Conservation (phyloP, 2,113 vertebrate species). For the Gasterosteus nipponicus region DNA sequence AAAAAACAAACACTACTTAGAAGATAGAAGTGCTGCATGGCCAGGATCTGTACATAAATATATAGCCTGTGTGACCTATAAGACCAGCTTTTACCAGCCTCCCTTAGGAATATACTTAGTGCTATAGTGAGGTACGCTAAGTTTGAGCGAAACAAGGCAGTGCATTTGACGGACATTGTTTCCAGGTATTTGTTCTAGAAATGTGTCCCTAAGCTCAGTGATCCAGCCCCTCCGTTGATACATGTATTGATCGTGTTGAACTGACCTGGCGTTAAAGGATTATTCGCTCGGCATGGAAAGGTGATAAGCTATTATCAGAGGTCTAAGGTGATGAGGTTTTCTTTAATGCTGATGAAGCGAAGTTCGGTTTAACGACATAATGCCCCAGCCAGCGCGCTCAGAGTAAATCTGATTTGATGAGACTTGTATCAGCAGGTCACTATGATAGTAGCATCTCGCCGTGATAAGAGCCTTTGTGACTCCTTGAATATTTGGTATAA, state of each 20-base stretch:
- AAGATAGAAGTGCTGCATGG: not conserved
- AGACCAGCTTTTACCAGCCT: not conserved
- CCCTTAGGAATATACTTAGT: not conserved
- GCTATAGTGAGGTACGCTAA: not conserved
- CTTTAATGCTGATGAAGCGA: conserved; percentile 9
- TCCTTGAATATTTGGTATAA: not conserved
- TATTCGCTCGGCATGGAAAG: conserved; percentile 6
- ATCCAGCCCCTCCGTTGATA: not conserved
- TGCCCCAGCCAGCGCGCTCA: not conserved
- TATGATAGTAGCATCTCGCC: not conserved
- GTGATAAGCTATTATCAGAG: not conserved
- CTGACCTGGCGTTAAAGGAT: conserved; percentile 1
- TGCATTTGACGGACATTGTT: not conserved
- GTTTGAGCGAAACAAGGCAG: not conserved
- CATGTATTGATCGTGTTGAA: not conserved
- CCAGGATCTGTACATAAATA: not conserved
- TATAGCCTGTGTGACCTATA: not conserved
- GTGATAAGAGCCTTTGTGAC: not conserved
- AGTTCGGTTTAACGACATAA: conserved; percentile 20
- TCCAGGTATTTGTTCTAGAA: not conserved
- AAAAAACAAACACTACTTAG: not conserved
- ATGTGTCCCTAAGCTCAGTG: not conserved
- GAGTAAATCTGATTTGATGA: conserved; percentile 22
- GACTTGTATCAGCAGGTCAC: conserved; percentile 3
- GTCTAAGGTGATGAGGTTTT: conserved; percentile 12